Evolutionary conservation across 92 coral and sea anemone genomes (phyloP).

Genomic region (Zoanthus sansibaricus): DNA sequence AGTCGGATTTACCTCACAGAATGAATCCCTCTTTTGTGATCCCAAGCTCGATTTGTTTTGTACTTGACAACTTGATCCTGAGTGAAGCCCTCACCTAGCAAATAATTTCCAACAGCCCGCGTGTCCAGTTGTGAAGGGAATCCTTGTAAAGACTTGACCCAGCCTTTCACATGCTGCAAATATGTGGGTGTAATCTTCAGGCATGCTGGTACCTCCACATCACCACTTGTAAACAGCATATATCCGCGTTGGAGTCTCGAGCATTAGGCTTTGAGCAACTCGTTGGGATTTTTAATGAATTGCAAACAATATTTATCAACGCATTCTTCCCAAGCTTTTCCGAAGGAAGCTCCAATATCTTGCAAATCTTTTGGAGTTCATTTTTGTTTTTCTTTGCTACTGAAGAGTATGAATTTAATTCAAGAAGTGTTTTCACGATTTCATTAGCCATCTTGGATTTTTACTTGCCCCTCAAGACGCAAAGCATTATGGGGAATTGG

Average conservation of each 20-base stretch:
- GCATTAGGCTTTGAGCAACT: slow-evolving; percentile 48
- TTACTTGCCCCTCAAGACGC: not conserved
- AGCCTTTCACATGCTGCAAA: slow-evolving; percentile 40
- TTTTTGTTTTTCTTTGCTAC: not conserved
- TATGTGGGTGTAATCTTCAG: slow-evolving; percentile 48
- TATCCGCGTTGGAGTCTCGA: not conserved
- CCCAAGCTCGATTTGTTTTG: not conserved
- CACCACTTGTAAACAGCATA: not conserved
- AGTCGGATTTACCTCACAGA: not conserved
- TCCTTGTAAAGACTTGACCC: slow-evolving; percentile 4
- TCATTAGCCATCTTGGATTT: not conserved
- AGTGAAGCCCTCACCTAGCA: slow-evolving; percentile 5
- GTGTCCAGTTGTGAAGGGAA: slow-evolving; percentile 37
- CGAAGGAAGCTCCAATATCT: not conserved
- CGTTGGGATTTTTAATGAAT: slow-evolving; percentile 42
- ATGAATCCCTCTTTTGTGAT: not conserved
- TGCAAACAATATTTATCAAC: slow-evolving; percentile 46
- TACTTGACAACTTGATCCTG: slow-evolving; percentile 29
- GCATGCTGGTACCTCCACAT: slow-evolving; percentile 33
- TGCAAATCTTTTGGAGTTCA: not conserved
- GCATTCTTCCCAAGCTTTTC: slow-evolving; percentile 33
- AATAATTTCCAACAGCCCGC: slow-evolving; percentile 35
- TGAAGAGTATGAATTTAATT: not conserved
- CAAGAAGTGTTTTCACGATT: not conserved
- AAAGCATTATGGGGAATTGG: not conserved